Conservation (phyloP, 2,797 vertebrate genomes). For the Garrulus glandarius region DNA sequence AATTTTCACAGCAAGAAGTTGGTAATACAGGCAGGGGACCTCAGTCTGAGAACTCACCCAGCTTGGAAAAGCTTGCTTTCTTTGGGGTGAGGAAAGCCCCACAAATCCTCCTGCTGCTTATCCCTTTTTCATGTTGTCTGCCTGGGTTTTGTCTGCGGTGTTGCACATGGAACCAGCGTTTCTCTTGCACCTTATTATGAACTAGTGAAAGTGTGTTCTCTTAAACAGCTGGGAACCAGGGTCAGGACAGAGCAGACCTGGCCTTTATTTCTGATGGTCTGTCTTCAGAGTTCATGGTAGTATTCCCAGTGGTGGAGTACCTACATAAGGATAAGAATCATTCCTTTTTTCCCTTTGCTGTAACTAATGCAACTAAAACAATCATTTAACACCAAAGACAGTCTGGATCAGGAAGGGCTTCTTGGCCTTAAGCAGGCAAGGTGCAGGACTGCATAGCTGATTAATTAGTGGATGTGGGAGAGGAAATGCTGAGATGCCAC, state of each 20-base stretch:
- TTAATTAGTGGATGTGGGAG: background rate
- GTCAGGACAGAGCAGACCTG: background rate
- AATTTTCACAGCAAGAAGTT: background rate
- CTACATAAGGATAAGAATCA: background rate
- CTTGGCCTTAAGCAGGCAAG: background rate
- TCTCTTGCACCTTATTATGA: background rate
- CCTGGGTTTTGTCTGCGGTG: background rate
- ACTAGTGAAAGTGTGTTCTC: background rate
- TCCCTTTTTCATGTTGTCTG: background rate
- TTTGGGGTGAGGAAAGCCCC: background rate
- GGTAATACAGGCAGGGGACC: background rate
- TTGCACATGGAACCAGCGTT: background rate
- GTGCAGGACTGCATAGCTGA: background rate
- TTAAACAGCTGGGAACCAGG: background rate
- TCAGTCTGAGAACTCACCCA: background rate
- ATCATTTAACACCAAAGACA: background rate
- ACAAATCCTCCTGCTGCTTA: background rate
- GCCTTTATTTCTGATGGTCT: background rate
- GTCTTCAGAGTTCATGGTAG: background rate
- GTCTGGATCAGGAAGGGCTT: background rate
- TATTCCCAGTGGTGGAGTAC: background rate
- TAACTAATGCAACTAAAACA: background rate
- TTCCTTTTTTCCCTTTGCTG: background rate
- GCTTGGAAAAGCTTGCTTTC: background rate
- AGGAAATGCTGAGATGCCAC: background rate